Base-by-base conservation (phyloP, 2,113 vertebrate species). In the Cisticola juncidis region DNA sequence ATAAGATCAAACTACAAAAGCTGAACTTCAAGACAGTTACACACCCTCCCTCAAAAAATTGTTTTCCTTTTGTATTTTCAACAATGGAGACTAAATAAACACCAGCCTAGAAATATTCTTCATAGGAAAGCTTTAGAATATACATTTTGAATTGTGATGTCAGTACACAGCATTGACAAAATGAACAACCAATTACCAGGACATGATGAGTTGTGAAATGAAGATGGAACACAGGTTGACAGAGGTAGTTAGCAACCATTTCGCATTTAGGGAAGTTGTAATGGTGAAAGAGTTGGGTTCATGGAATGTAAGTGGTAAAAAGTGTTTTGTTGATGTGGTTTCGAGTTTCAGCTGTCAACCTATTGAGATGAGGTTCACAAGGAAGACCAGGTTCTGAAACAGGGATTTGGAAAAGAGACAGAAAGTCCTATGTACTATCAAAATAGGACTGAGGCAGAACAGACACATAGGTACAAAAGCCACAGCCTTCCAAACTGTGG, bases 41-140 rank as follows among this genome's bases (percentile, higher is more conserved):
- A 68, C 2, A 26, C 2, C 4, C 7, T 29, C 5, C 8, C 6
- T 2, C 0, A 29, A 28, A 16, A n/a, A 29, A 12, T 1, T 38
- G 11, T 44, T 48, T n/a, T 94, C 12, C 4, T 50, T 56, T 42
- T 26, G 7, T 50, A 53, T 40, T 90, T 86, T 79, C 36, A 74
- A 35, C 56, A 86, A 45, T 20, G 9, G 14, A 62, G 19, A 33
- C 28, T 53, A 38, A 82, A 51, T 12, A 74, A 86, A 82, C 25
- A 86, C 2, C 45, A 70, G 7, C 7, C 23, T 79, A 17, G 31
- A 82, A 79, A 36, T 35, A 12, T 11, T 64, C n/a, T 60, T 69
- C 44, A 61, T 1, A 47, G 7, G 31, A 36, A 73, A 79, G 56
- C 4, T 7, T 56, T 4, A 40, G 35, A 81, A 48, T 7, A 28